Evolutionary conservation across 2,113 vertebrate species (phyloP).

Genomic region (Melierax canorus): DNA sequence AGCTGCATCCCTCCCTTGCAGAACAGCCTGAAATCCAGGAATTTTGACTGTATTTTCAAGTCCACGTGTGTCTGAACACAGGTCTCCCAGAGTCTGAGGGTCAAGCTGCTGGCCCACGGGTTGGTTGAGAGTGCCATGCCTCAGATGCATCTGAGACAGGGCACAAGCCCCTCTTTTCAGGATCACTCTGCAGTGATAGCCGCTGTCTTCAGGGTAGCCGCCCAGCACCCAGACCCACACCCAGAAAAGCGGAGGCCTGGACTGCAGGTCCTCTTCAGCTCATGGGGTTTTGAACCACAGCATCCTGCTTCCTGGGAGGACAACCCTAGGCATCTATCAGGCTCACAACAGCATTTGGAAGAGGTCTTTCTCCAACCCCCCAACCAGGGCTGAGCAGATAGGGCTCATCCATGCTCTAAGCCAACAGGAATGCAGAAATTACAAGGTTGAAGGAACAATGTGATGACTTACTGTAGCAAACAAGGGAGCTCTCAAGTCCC

Average conservation of each 20-base stretch:
- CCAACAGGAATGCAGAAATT: neutral
- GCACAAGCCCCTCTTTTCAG: neutral
- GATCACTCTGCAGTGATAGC: rapidly evolving
- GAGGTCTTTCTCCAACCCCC: neutral
- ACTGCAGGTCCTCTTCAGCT: neutral
- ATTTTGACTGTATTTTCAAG: neutral
- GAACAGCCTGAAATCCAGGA: neutral
- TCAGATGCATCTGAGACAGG: neutral
- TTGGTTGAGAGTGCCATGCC: neutral
- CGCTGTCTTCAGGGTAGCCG: neutral
- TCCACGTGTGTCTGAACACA: neutral
- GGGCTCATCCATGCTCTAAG: neutral
- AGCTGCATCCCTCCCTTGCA: neutral
- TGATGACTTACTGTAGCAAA: neutral
- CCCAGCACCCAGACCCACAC: neutral
- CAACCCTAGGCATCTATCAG: neutral
- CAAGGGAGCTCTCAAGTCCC: neutral
- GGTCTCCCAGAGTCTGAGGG: neutral
- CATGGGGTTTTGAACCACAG: neutral
- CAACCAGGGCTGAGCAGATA: neutral
- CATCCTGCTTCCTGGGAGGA: neutral
- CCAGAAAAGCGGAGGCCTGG: neutral
- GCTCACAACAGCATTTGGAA: neutral
- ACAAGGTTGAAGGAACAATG: neutral
- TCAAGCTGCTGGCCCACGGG: neutral